Conservation (phyloP, 2,113 vertebrate genomes). For the Chaetodon trifascialis region DNA sequence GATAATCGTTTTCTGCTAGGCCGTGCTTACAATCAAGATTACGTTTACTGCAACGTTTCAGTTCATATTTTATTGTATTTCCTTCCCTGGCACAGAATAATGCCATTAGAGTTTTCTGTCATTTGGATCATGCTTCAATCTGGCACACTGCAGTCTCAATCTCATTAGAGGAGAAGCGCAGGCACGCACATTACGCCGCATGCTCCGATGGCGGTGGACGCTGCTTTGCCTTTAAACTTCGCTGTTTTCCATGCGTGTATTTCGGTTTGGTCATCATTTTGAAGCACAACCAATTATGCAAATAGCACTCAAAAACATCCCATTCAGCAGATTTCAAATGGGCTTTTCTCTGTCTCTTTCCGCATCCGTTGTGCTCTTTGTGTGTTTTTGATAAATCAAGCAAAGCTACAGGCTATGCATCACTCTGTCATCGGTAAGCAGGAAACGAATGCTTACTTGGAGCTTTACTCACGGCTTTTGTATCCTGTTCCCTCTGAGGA, state of each 20-base stretch:
- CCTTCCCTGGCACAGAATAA: constrained; percentile 30
- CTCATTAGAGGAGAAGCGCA: constrained; percentile 60
- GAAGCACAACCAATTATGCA: constrained; percentile 82
- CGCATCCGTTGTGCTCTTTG: constrained; percentile 64
- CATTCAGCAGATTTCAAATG: constrained; percentile 80
- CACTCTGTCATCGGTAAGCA: constrained; percentile 73
- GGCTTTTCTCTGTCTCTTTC: constrained; percentile 63
- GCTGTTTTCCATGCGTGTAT: constrained; percentile 66
- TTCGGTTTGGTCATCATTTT: constrained; percentile 83
- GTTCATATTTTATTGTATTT: constrained; percentile 40
- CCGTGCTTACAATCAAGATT: constrained; percentile 12
- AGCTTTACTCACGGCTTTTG: constrained; percentile 53
- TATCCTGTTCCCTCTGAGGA: constrained; percentile 48
- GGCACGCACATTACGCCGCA: constrained; percentile 58
- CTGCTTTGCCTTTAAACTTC: constrained; percentile 63
- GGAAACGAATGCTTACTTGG: constrained; percentile 69
- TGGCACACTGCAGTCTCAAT: constrained; percentile 61
- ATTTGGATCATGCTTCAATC: constrained; percentile 54
- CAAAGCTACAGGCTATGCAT: constrained; percentile 71
- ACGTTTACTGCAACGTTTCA: constrained; percentile 15
- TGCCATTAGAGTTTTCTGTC: constrained; percentile 36
- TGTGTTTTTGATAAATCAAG: constrained; percentile 81
- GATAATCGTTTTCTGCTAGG: neutral
- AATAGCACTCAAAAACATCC: constrained; percentile 71
- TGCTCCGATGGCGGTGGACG: constrained; percentile 65